phyloP scores from a whole-genome alignment of 2,888 invertebrate species.

The Mesodorylaimus sp. region DNA sequence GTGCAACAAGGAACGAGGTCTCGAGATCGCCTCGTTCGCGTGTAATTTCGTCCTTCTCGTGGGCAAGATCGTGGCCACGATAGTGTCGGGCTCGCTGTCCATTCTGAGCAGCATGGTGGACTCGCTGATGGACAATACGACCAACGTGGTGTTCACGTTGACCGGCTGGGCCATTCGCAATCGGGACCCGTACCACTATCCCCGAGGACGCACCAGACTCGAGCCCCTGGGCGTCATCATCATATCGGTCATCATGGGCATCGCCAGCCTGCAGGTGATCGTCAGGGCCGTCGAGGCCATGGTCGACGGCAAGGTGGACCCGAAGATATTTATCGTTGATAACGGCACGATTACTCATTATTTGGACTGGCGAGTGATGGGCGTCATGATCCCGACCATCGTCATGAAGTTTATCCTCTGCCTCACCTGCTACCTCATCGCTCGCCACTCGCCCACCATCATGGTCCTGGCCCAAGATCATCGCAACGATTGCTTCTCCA shows the following conservation, averaged over 20 bases:
- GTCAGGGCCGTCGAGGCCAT: conserved; percentile 18
- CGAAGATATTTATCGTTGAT: not conserved
- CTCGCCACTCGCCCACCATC: conserved; percentile 21
- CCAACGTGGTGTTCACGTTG: conserved; percentile 33
- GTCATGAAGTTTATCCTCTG: conserved; percentile 14
- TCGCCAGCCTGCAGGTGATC: conserved; percentile 34
- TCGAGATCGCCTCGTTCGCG: too few relatives aligned
- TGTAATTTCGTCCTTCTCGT: too few relatives aligned
- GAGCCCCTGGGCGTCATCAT: conserved; percentile 36
- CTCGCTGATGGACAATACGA: conserved; percentile 35
- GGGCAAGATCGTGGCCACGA: conserved; percentile 32
- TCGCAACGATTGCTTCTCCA: conserved; percentile 37
- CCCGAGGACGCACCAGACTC: conserved; percentile 35
- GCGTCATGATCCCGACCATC: conserved; percentile 20
- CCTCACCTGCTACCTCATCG: conserved; percentile 17
- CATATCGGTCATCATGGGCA: conserved; percentile 36
- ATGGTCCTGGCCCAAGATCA: conserved; percentile 36
- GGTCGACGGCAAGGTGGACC: not conserved
- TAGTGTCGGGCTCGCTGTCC: conserved; percentile 35
- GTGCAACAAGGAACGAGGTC: too few relatives aligned
- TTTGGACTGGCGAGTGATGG: conserved; percentile 12
- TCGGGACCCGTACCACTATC: conserved; percentile 34
- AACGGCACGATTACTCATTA: not conserved
- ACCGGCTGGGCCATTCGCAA: conserved; percentile 31
- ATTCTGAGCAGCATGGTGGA: conserved; percentile 37